Evolutionary conservation across 2,797 vertebrate genomes (phyloP).

Genomic region (Lindbergichthys nudifrons): DNA sequence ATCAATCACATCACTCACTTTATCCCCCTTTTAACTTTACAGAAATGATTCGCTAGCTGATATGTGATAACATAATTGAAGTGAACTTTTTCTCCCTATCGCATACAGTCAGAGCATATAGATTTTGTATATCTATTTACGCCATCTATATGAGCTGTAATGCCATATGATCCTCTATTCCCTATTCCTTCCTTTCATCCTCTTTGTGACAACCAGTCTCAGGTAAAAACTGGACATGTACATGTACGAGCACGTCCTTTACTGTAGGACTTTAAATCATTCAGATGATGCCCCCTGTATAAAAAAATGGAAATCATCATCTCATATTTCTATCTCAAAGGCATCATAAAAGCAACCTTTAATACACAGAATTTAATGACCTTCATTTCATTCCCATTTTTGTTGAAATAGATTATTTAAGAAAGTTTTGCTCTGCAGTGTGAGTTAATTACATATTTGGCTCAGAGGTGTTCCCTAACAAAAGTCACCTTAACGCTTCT

Average conservation of each 20-base stretch:
- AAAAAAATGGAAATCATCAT: not conserved
- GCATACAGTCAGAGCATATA: conserved; percentile 39
- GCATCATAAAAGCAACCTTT: conserved; percentile 18
- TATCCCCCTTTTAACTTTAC: conserved; percentile 34
- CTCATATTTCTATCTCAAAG: conserved; percentile 24
- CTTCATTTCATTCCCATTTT: conserved; percentile 14
- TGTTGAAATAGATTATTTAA: conserved; percentile 24
- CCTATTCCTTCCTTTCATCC: conserved; percentile 3
- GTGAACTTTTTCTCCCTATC: conserved; percentile 26
- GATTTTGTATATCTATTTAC: conserved; percentile 52
- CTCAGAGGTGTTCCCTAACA: conserved; percentile 3
- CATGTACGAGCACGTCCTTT: conserved; percentile 3
- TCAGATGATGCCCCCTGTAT: conserved; percentile 7
- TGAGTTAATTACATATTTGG: conserved; percentile 17
- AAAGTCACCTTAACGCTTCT: conserved; percentile 9
- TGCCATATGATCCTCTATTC: conserved; percentile 1
- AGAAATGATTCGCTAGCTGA: conserved; percentile 40
- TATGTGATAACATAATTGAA: conserved; percentile 48
- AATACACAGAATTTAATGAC: not conserved
- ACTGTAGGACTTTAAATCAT: conserved; percentile 7
- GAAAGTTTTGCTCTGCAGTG: conserved; percentile 20
- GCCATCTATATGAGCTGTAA: conserved; percentile 45
- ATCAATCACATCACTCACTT: conserved; percentile 60
- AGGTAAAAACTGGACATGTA: conserved; percentile 28
- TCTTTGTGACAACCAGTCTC: conserved; percentile 15